phyloP scores from a whole-genome alignment of 1,140 invertebrate species.

The Trinorchestia longiramus region DNA sequence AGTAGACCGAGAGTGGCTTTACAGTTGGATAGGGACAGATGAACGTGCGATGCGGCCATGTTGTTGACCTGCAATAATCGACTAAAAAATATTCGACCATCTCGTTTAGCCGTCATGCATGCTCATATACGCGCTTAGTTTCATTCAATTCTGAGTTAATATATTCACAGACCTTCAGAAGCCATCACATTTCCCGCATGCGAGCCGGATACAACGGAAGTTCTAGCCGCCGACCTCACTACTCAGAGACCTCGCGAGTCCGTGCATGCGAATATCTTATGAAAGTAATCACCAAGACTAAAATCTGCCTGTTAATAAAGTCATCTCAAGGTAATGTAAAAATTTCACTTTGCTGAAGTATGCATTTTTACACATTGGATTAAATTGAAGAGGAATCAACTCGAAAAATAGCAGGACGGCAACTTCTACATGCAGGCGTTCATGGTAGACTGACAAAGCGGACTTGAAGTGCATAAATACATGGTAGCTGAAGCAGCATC shows the following conservation, averaged over 20 bases:
- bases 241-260: not conserved
- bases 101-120: not conserved
- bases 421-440: not conserved
- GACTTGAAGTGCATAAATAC: not conserved
- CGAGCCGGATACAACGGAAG: constrained; percentile 33
- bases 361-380: not conserved
- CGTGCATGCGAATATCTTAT: not conserved
- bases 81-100: not conserved
- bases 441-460: not conserved
- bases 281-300: not conserved
- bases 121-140: not conserved
- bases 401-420: not conserved
- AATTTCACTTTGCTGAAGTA: not conserved
- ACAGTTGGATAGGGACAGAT: not conserved
- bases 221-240: not conserved
- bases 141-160: constrained; percentile 42
- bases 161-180: constrained; percentile 21
- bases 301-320: not conserved
- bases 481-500: not conserved
- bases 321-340: not conserved
- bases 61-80: not conserved
- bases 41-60: not conserved
- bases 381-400: not conserved
- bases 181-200: constrained; percentile 46
- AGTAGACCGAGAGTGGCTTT: not conserved